A percentile compares a stretch with the other conserved stretches of the same genome.
phyloP scores from a whole-genome alignment of 1,140 invertebrate genomes.

The Pogonus chalceus region DNA sequence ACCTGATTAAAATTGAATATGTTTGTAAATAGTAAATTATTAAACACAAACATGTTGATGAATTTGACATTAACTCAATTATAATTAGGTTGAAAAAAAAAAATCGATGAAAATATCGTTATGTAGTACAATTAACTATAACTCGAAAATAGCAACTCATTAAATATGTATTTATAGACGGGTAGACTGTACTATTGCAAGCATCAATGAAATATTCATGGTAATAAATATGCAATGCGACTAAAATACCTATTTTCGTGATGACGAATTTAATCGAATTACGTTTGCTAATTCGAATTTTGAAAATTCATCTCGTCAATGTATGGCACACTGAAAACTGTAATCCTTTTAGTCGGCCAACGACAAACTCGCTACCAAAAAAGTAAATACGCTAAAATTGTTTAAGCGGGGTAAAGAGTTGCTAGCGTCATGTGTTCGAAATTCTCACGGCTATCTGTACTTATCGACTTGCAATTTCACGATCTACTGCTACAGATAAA shows the following conservation, averaged over 20 bases:
- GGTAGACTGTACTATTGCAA: not conserved
- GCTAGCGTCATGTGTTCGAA: too few relatives aligned
- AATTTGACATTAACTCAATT: too few relatives aligned
- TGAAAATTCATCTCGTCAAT: not conserved
- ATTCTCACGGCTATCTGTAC: too few relatives aligned
- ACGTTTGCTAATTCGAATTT: constrained; percentile 2
- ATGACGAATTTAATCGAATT: constrained; percentile 4
- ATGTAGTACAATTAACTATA: not conserved
- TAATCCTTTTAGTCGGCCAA: constrained; percentile 2
- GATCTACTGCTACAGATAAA: too few relatives aligned
- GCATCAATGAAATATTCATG: not conserved
- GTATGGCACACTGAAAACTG: not conserved
- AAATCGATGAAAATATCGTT: not conserved
- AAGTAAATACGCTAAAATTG: too few relatives aligned
- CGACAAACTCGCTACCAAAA: too few relatives aligned
- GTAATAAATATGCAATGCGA: constrained; percentile 4
- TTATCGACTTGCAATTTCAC: too few relatives aligned
- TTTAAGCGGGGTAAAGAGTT: too few relatives aligned
- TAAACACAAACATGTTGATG: too few relatives aligned
- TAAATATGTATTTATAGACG: not conserved
- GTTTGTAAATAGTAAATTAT: too few relatives aligned
- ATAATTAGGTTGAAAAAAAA: too few relatives aligned
- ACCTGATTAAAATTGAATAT: too few relatives aligned
- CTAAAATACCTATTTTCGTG: constrained; percentile 6
- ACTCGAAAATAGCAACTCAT: not conserved